A percentile compares a stretch with the other conserved stretches of the same genome.
Conservation (phyloP, 2,113 vertebrate genomes). For the Geococcyx californianus region DNA sequence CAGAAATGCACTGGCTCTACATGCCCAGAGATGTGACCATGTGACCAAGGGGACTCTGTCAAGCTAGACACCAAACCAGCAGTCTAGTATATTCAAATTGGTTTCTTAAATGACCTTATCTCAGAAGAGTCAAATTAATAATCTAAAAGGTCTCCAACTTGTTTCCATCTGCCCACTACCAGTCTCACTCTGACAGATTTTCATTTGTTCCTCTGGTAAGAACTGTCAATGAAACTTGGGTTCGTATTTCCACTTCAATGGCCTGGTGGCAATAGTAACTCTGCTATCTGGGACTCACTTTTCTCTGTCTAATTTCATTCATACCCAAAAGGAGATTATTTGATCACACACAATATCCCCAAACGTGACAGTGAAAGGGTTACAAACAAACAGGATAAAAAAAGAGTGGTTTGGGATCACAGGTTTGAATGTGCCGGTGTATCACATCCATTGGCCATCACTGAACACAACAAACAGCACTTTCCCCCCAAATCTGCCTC, state of each 20-base stretch:
- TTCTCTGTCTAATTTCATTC: neutral
- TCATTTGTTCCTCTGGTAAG: neutral
- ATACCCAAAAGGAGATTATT: neutral
- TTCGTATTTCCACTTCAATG: neutral
- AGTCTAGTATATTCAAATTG: neutral
- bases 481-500: neutral
- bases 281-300: neutral
- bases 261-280: neutral
- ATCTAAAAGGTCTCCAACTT: neutral
- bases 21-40: neutral
- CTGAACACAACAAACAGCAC: conserved; percentile 34
- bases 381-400: neutral
- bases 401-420: neutral
- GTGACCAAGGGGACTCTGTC: neutral
- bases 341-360: neutral
- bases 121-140: neutral
- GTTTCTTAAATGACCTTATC: neutral
- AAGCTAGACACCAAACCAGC: neutral
- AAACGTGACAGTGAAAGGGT: neutral
- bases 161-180: neutral
- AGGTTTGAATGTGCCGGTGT: neutral
- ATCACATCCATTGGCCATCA: conserved; percentile 45
- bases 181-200: neutral
- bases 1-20: neutral
- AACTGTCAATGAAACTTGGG: neutral